Base-by-base conservation (phyloP, 2,888 invertebrate genomes). In the Cantharis flavilabris region DNA sequence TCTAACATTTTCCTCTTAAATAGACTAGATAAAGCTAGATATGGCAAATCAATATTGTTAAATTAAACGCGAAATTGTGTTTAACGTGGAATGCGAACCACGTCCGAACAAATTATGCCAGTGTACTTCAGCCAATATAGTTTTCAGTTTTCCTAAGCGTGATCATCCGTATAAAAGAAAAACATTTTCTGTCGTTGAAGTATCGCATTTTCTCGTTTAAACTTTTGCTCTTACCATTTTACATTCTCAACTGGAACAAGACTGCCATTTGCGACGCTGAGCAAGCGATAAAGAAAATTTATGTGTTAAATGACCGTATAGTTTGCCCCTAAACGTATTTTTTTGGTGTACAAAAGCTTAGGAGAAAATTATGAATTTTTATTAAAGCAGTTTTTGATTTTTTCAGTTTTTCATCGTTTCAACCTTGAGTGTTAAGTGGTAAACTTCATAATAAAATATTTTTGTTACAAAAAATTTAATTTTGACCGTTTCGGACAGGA, bases 261-360 rank as follows among this genome's bases (percentile, higher is more conserved):
- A 28, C 14, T 49, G n/a, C 72, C 64, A 49, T 49, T 33, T 65
- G 65, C 30, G 65, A 26, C 63, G 63, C 30, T 62, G 71, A 71
- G 71, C 71, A 71, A 64, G 71, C 72, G 65, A 64, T 72, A 72
- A 72, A 72, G 65, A 30, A 28, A 72, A 72, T 72, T 72, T 72
- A 72, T 72, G 72, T 65, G 64, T 64, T 16, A 72, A 72, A 72
- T 65, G 72, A 33, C 65, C 65, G 30, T 71, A 71, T 64, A 71
- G 71, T 30, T 64, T 18, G 14, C 14, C 26, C 63, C 26, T 7
- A 71, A 63, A 26, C 26, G 62, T 62, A 62, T 20, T n/a, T 63
- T 20, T 71, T 71, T 28, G 63, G 23, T 71, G 63, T 63, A 63
- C 71, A 26, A 71, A 71, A 62, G 63, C 62, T 71, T 71, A n/a